Evolutionary conservation across 1,140 invertebrate species (phyloP), one percentile per base, ranked within the genome.

Genomic region (Diorhabda elongata): DNA sequence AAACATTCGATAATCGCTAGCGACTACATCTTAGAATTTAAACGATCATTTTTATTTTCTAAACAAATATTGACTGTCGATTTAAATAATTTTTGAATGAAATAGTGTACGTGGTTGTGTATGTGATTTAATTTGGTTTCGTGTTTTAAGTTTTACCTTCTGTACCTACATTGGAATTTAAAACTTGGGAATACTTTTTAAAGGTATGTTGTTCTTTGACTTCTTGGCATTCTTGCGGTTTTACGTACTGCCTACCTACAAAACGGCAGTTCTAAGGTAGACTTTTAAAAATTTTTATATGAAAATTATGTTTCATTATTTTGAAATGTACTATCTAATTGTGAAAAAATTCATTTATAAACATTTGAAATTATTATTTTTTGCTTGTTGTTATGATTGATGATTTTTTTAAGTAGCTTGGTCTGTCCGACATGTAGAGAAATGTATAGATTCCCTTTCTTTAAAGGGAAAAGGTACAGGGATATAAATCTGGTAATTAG

Each of bases 1-100:
- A 65, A 65, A 65, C 64, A 58, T 65, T 65, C 47, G 42, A 58
- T 47, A 45, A 44, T 41, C 41, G 57, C 52, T 42, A 65, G 61
- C 61, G 44, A 64, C 47, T 58, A 57, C n/a, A 64, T 42, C 62
- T 26, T 26, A 64, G n/a, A 47, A 8, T 8, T 8, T 42, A 42
- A 41, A 58, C n/a, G 64, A 65, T 42, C n/a, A n/a, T 44, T 52
- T 41, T 57, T 65, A 57, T 57, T 65, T 63, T 42, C 64, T n/a
- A 65, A 65, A 42, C 26, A 65, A 65, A 57, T 44, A 44, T 6
- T 3, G 5, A 62, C 61, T 42, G 11, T 44, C 44, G 43, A 62
- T 44, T 52, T 52, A 8, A 6, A 52, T 52, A 52, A 52, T n/a
- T 8, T 26, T 52, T 52, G 47, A 52, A 52, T 52, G 47, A 52